Percentiles rank a stretch among this genome's conserved stretches.
phyloP scores from a whole-genome alignment of 1,140 invertebrate genomes.

The Samia ricini region DNA sequence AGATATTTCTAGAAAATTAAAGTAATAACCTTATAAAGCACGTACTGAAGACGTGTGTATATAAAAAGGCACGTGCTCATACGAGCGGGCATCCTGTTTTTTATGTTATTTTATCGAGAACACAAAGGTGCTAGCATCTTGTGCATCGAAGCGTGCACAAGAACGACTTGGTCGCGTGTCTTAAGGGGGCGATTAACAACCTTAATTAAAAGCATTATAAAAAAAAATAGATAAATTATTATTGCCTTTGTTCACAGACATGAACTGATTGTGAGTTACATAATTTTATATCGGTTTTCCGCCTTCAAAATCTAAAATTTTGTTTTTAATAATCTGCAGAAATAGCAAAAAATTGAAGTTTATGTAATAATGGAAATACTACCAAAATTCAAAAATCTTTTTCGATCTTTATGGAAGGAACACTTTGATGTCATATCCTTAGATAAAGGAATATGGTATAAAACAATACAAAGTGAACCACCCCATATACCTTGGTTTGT shows the following conservation, averaged over 20 bases:
- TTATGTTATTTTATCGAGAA: conserved; percentile 26
- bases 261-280: background rate
- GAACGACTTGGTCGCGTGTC: conserved; percentile 17
- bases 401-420: too few species aligned
- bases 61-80: conserved; percentile 26
- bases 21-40: background rate
- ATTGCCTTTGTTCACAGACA: background rate
- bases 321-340: too few species aligned
- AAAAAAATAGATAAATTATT: too few species aligned
- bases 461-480: too few species aligned
- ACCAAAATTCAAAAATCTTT: too few species aligned
- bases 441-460: too few species aligned
- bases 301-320: too few species aligned
- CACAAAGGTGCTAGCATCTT: conserved; percentile 15
- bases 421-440: too few species aligned
- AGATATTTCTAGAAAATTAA: background rate
- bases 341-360: too few species aligned
- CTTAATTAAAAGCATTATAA: background rate
- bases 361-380: too few species aligned
- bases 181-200: conserved; percentile 6
- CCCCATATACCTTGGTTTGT: too few species aligned
- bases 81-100: conserved; percentile 32
- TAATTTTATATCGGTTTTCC: too few species aligned
- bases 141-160: conserved; percentile 3
- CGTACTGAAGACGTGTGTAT: background rate